Evolutionary conservation across 2,888 invertebrate species (phyloP).

Genomic region (Hipparchia semele): DNA sequence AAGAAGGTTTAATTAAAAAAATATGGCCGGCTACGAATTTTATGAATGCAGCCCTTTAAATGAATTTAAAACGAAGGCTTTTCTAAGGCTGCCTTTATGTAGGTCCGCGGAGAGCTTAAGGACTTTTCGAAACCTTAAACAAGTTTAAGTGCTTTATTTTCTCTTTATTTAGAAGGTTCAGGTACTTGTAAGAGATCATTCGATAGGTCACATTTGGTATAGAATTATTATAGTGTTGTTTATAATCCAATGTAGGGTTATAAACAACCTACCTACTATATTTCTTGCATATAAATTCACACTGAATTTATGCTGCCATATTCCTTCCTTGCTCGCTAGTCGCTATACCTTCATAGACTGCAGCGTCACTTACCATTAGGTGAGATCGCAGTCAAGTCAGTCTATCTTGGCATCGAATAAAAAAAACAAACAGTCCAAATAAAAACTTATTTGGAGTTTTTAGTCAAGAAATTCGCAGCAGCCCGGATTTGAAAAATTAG

Average conservation of each 20-base stretch:
- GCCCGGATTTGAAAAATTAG: too few species aligned
- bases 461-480: too few species aligned
- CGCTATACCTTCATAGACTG: too few species aligned
- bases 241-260: not conserved
- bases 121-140: conserved; percentile 8
- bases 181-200: conserved; percentile 4
- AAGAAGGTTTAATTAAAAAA: conserved; percentile 41
- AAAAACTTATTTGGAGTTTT: too few species aligned
- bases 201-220: conserved; percentile 9
- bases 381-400: too few species aligned
- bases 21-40: conserved; percentile 28
- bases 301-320: too few species aligned
- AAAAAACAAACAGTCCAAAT: too few species aligned
- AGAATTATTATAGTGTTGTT: conserved; percentile 1
- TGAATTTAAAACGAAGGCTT: conserved; percentile 30
- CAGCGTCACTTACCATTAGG: too few species aligned
- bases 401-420: too few species aligned
- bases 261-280: not conserved
- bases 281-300: not conserved
- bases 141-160: conserved; percentile 10
- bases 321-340: too few species aligned
- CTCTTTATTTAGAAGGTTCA: not conserved
- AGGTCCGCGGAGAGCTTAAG: conserved; percentile 7
- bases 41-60: conserved; percentile 33
- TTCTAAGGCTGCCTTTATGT: conserved; percentile 34